Conservation (phyloP, 2,113 vertebrate genomes). For the Sinosuthora webbiana region DNA sequence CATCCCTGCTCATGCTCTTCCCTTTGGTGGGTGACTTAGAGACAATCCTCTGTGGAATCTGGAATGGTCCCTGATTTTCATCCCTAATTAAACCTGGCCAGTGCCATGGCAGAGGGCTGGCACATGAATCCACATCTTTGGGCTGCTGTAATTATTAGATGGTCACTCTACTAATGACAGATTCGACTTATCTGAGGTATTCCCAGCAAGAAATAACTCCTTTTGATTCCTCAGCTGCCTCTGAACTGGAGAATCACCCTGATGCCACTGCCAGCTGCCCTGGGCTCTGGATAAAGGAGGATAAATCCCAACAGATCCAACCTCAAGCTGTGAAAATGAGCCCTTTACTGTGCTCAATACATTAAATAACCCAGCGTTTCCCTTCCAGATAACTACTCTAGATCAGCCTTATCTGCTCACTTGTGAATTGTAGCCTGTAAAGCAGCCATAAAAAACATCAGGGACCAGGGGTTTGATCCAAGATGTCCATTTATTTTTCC, state of each 20-base stretch:
- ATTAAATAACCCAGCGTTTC: not conserved
- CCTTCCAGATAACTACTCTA: not conserved
- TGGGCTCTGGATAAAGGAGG: not conserved
- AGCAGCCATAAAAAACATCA: not conserved
- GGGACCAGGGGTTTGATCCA: not conserved
- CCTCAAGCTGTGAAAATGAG: not conserved
- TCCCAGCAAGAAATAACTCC: not conserved
- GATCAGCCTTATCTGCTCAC: slow-evolving; percentile 2
- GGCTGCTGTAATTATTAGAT: not conserved
- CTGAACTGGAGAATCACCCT: not conserved
- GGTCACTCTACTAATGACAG: not conserved
- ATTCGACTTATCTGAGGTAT: not conserved
- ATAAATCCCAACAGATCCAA: not conserved
- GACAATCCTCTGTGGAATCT: not conserved
- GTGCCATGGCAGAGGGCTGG: not conserved
- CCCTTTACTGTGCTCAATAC: not conserved
- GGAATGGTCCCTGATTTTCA: not conserved
- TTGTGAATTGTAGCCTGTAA: not conserved
- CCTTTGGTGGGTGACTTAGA: not conserved
- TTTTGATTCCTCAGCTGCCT: not conserved
- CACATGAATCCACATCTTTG: accelerated
- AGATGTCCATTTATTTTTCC: slow-evolving; percentile 26
- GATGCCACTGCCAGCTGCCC: not conserved
- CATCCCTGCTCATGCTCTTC: not conserved
- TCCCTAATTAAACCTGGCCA: not conserved